Evolutionary conservation across 2,113 vertebrate species (phyloP), one percentile per base, ranked within the genome.

Genomic region (Ailurus styani): DNA sequence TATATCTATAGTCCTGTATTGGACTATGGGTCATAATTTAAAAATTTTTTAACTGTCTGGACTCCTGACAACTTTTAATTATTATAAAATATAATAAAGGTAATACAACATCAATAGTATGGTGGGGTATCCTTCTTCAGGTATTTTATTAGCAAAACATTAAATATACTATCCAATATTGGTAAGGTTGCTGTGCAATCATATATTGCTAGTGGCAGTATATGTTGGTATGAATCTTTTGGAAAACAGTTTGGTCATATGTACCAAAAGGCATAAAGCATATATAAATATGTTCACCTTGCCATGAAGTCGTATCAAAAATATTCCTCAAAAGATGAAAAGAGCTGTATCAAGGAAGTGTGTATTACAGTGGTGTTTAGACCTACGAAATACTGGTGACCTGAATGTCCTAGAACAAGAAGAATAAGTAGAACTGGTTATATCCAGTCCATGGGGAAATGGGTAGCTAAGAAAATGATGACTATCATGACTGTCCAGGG

Each of bases 21-120:
- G 60, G 37, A 64, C 91, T 91, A 21, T 86, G 77, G 66, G 77
- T 95, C 64, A 91, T 95, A 91, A 95, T 68, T 90, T 91, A 98
- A 96, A 97, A 52, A 95, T 96, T 91, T 94, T 91, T 89, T 91
- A 96, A 90, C 70, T 96, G 91, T 96, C 37, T 54, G 7, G 7
- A 90, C 62, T 97, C 42, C 60, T 81, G 55, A 90, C 37, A 97
- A 52, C 50, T 96, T 84, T 70, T 29, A n/a, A 40, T 94, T 90
- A 94, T 94, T 72, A 85, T 42, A 92, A 96, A 90, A 64, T 82
- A 23, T 68, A 95, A 93, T 91, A 93, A 89, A 91, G 47, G 50
- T 83, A 87, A 83, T 31, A 82, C 18, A 88, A 84, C 68, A 55
- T 89, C 47, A 90, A 62, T 57, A 64, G 15, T 93, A 37, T 52